Evolutionary conservation across 1,140 invertebrate genomes (phyloP).

Genomic region (Cardiocondyla obscurior): DNA sequence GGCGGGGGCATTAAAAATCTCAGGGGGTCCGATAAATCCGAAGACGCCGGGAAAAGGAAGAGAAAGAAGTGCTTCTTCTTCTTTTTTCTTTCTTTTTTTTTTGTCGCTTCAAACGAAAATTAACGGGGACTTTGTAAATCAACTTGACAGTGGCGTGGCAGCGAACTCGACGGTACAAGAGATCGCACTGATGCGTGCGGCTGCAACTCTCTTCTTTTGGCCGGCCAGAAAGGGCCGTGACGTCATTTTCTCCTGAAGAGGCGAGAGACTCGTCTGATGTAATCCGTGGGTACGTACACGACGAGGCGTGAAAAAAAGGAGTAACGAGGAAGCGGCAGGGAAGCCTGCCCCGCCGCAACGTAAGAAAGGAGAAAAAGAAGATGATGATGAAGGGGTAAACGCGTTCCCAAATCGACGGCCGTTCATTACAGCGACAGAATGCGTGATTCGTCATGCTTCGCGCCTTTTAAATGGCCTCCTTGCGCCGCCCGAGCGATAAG

Average conservation of each 20-base stretch:
- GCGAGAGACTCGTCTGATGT: conserved; percentile 38
- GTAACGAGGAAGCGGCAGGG: conserved; percentile 1
- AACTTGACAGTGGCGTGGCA: conserved; percentile 20
- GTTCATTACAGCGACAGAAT: conserved; percentile 44
- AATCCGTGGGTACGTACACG: conserved; percentile 46
- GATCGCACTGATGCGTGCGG: conserved; percentile 42
- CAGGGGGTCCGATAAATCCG: conserved; percentile 42
- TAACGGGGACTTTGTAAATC: conserved; percentile 49
- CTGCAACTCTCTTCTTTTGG: conserved; percentile 12
- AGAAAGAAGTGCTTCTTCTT: background rate
- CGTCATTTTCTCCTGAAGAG: conserved; percentile 62
- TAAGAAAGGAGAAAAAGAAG: background rate
- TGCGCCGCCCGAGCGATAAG: conserved; percentile 25
- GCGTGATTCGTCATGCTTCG: conserved; percentile 58
- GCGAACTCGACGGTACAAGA: conserved; percentile 3
- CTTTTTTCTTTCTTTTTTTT: conserved; percentile 32
- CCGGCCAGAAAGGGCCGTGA: conserved; percentile 66
- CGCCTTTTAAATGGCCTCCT: conserved; percentile 27
- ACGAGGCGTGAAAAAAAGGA: conserved; percentile 46
- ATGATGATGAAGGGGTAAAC: conserved; percentile 2
- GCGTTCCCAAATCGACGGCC: conserved; percentile 32
- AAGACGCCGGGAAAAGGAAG: background rate
- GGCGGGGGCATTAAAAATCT: conserved; percentile 40
- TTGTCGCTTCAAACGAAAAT: conserved; percentile 24
- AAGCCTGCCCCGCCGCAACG: background rate